Evolutionary conservation across 1,140 invertebrate genomes (phyloP).

Genomic region (Drosophila santomea): DNA sequence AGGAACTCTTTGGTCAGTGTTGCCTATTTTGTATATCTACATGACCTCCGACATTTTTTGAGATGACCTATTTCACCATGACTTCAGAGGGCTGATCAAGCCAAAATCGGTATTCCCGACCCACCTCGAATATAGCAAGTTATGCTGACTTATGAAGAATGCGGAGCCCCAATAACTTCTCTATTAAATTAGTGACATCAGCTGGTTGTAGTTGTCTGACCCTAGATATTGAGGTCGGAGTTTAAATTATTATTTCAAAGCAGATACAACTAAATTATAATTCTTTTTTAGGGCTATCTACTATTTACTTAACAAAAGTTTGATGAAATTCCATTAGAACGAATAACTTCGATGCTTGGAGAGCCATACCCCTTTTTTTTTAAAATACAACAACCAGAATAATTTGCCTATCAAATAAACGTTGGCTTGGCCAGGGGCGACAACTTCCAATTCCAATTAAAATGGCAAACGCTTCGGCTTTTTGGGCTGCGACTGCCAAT

Average conservation of each 20-base stretch:
- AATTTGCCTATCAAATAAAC: neutral
- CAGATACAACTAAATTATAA: no score
- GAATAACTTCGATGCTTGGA: no score
- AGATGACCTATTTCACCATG: no score
- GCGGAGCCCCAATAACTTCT: neutral
- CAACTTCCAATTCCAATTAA: constrained; percentile 32
- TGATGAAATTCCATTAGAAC: no score
- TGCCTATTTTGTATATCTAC: no score
- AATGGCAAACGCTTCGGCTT: constrained; percentile 15
- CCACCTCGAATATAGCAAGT: neutral
- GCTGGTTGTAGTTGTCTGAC: neutral
- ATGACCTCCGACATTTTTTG: no score
- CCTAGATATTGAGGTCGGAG: neutral
- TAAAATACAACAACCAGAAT: no score
- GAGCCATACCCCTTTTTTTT: no score
- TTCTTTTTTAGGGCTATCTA: no score
- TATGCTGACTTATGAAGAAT: neutral
- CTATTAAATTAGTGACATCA: neutral
- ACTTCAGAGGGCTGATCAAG: neutral
- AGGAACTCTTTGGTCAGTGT: no score
- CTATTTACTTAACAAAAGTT: no score
- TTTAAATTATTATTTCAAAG: no score
- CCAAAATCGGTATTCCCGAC: neutral
- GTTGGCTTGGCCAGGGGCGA: neutral
- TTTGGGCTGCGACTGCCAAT: constrained; percentile 27